Evolutionary conservation across 2,113 vertebrate genomes (phyloP).

Genomic region (rabbit (Oryctolagus cuniculus)): mOryCun1.1 NC_091434.1:39575501-39576000

Average conservation of each 20-base stretch:
- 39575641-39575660: slow-evolving; percentile 50
- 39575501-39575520: slow-evolving; percentile 74
- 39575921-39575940: slow-evolving; percentile 46
- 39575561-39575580: slow-evolving; percentile 47
- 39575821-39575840: slow-evolving; percentile 59
- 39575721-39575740: slow-evolving; percentile 44
- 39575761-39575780: slow-evolving; percentile 72
- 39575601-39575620: not conserved
- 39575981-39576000: slow-evolving; percentile 46
- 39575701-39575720: slow-evolving; percentile 47
- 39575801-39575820: slow-evolving; percentile 59
- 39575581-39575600: slow-evolving; percentile 13
- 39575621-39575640: slow-evolving; percentile 53
- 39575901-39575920: not conserved
- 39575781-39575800: slow-evolving; percentile 69
- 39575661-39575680: not conserved
- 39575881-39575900: not conserved
- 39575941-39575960: slow-evolving; percentile 30
- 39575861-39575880: slow-evolving; percentile 60
- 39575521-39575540: slow-evolving; percentile 23
- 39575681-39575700: slow-evolving; percentile 51
- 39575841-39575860: slow-evolving; percentile 24
- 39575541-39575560: slow-evolving; percentile 62
- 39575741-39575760: not conserved
- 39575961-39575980: not conserved